Conservation (phyloP, 2,113 vertebrate species). For the Calidris pugnax region DNA sequence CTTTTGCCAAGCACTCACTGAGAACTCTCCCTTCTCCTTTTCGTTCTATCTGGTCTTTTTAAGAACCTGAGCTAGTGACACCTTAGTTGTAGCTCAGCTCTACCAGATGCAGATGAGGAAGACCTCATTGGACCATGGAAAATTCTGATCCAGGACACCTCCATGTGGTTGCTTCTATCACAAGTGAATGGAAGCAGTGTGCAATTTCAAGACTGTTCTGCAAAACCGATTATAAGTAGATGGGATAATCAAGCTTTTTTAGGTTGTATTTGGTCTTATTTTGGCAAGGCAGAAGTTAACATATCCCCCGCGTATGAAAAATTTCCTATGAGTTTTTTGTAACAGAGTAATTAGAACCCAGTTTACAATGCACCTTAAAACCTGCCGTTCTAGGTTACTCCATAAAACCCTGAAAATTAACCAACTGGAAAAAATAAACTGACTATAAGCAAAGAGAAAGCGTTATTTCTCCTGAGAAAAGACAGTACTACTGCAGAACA, state of each 20-base stretch:
- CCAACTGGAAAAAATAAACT: neutral
- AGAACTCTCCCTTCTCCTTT: neutral
- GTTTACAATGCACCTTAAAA: neutral
- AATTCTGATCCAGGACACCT: neutral
- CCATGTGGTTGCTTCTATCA: neutral
- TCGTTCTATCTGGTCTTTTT: neutral
- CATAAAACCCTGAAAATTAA: neutral
- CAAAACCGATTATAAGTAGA: neutral
- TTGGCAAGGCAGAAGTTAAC: neutral
- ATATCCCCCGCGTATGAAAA: neutral
- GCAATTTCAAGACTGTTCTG: neutral
- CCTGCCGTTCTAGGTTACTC: neutral
- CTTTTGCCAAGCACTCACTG: neutral
- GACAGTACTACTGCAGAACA: neutral
- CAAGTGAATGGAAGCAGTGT: neutral
- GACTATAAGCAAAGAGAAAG: neutral
- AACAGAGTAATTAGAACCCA: neutral
- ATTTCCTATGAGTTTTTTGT: neutral
- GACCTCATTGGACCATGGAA: accelerated
- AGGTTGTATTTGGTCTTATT: neutral
- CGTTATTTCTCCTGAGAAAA: constrained; percentile 6
- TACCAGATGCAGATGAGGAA: neutral
- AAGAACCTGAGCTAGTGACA: neutral
- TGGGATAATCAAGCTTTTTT: neutral
- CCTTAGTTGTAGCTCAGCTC: neutral